Percentiles rank a stretch among this genome's conserved stretches.
Conservation (phyloP, 2,888 invertebrate genomes). For the Fragum whitleyi region DNA sequence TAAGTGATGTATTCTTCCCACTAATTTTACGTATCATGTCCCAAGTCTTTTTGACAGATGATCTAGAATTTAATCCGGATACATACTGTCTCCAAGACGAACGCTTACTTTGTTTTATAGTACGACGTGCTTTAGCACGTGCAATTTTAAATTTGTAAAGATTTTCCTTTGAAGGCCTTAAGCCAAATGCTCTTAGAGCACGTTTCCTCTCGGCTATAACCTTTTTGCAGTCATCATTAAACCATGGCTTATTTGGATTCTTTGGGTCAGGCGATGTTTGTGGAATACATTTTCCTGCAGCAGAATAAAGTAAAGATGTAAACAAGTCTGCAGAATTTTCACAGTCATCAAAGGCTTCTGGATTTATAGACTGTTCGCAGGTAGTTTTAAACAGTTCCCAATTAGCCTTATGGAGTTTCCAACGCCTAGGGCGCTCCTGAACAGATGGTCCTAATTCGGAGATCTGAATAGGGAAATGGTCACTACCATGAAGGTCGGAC, state of each 20-base stretch:
- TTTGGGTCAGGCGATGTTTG: not conserved
- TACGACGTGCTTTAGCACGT: slow-evolving; percentile 6
- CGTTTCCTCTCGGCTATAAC: not conserved
- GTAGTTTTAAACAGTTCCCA: too few species aligned
- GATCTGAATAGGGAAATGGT: too few species aligned
- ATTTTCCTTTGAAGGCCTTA: not conserved
- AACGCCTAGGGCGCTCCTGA: too few species aligned
- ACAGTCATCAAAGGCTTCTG: slow-evolving; percentile 3
- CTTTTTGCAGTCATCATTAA: slow-evolving; percentile 15
- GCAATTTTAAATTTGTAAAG: not conserved
- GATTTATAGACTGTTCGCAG: too few species aligned
- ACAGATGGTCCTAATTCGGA: not conserved
- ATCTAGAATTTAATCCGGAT: slow-evolving; percentile 10
- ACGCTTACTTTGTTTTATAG: slow-evolving; percentile 2
- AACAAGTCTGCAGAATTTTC: not conserved
- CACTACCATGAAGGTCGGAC: too few species aligned
- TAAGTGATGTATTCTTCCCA: not conserved
- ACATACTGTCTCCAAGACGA: slow-evolving; percentile 16
- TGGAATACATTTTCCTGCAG: slow-evolving; percentile 1
- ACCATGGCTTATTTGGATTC: slow-evolving; percentile 1
- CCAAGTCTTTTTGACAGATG: slow-evolving; percentile 16
- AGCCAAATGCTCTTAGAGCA: not conserved
- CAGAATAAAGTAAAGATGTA: not conserved
- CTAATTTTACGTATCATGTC: not conserved
- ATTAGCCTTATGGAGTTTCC: too few species aligned